Percentiles rank a stretch among this genome's conserved stretches.
These are phyloP conservation scores for Myiopsitta monachus DNA, from an alignment of 2,113 vertebrate species.

Conservation along the genomic window DNA sequence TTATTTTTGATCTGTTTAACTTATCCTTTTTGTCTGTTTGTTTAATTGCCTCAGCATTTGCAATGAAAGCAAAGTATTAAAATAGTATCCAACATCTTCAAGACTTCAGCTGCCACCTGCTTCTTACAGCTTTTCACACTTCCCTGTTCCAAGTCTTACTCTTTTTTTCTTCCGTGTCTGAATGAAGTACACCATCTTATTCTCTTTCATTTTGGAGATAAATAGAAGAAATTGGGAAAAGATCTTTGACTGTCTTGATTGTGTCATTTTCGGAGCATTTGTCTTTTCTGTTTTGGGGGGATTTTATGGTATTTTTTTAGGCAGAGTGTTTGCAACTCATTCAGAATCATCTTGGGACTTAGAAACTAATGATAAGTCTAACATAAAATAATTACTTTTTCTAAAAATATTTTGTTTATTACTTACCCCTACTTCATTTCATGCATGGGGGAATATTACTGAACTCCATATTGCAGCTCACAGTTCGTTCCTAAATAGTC, in stretches of 20 bases:
- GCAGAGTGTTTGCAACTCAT: background rate
- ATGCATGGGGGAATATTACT: conserved; percentile 28
- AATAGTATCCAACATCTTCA: background rate
- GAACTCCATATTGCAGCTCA: background rate
- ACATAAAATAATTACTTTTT: conserved; percentile 33
- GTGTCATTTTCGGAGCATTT: background rate
- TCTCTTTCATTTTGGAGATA: background rate
- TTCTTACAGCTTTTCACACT: background rate
- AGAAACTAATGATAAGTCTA: conserved; percentile 7
- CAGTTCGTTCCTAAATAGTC: conserved; percentile 39
- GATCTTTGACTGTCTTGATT: background rate
- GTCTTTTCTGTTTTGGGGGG: background rate
- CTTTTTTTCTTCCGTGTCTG: background rate
- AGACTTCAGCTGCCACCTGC: background rate
- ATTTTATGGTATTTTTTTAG: background rate
- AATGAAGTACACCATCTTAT: background rate
- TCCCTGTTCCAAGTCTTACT: background rate
- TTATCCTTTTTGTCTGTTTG: background rate
- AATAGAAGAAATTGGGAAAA: background rate
- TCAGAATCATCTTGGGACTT: background rate
- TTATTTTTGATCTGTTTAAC: background rate
- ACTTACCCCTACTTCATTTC: conserved; percentile 35
- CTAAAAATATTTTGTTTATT: conserved; percentile 46
- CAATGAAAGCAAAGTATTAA: background rate
- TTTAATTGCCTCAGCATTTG: background rate